phyloP scores from a whole-genome alignment of 2,797 vertebrate species.

The Hemitrygon akajei region DNA sequence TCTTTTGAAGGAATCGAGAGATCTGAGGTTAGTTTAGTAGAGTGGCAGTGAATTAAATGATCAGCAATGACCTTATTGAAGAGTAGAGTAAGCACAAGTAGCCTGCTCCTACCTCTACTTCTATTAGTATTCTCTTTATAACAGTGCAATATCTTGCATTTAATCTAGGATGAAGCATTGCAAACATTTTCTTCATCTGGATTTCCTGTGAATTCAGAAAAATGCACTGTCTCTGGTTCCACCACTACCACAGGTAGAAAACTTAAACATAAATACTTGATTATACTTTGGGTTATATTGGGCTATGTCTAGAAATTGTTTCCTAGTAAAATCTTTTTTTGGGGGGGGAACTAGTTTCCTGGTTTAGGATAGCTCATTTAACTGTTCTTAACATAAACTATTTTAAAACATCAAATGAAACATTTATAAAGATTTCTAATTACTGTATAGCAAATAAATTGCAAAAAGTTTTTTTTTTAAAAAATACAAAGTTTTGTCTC shows the following conservation, averaged over 20 bases:
- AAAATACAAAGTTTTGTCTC: neutral
- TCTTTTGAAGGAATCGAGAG: too few relatives aligned
- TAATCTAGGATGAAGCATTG: neutral
- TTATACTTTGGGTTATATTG: neutral
- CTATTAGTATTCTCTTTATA: too few relatives aligned
- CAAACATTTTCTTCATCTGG: neutral
- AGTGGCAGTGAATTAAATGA: too few relatives aligned
- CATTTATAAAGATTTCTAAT: neutral
- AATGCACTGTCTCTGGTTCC: conserved; percentile 4
- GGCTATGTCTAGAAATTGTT: neutral
- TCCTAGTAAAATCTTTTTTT: neutral
- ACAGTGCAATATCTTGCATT: neutral
- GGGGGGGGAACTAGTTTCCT: neutral
- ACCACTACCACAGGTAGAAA: neutral
- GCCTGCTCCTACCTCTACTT: too few relatives aligned
- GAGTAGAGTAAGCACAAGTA: too few relatives aligned
- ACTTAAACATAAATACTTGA: neutral
- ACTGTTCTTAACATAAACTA: too few relatives aligned
- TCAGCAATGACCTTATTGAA: too few relatives aligned
- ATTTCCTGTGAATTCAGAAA: neutral
- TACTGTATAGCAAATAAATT: neutral
- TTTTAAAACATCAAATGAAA: neutral
- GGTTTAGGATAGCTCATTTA: too few relatives aligned
- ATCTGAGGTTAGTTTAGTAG: too few relatives aligned
- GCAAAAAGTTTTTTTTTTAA: neutral